These are phyloP conservation scores for Regulus satrapa DNA, from an alignment of 2,113 vertebrate species.

Conservation along the genomic window DNA sequence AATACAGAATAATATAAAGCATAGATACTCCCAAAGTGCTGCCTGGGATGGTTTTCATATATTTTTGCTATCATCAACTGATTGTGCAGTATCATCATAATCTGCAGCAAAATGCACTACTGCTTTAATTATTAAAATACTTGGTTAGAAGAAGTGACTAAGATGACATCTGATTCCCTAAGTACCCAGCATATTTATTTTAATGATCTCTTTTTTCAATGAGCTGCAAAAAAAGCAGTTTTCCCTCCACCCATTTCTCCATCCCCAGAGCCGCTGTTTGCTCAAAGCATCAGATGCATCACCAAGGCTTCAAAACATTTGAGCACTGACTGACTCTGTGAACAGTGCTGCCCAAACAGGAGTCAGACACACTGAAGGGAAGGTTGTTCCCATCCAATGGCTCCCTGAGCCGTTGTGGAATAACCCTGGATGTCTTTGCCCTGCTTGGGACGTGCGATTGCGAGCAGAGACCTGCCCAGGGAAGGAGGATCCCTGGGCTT, in stretches of 20 bases:
- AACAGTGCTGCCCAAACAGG: not conserved
- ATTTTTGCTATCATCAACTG: not conserved
- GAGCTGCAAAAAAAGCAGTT: not conserved
- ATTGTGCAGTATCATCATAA: not conserved
- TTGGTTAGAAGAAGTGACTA: not conserved
- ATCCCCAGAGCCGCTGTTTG: not conserved
- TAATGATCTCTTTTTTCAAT: not conserved
- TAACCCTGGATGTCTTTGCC: not conserved
- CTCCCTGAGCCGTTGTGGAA: not conserved
- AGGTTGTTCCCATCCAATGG: not conserved
- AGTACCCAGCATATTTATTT: not conserved
- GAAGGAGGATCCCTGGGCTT: not conserved
- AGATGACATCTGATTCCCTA: not conserved
- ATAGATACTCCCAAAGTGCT: not conserved
- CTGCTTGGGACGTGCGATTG: accelerated
- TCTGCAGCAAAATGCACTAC: not conserved
- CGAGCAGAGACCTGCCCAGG: not conserved
- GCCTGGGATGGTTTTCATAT: not conserved
- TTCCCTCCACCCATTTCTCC: not conserved
- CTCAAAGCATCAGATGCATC: not conserved
- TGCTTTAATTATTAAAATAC: not conserved
- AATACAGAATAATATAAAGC: not conserved
- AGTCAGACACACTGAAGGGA: not conserved
- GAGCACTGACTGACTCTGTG: not conserved
- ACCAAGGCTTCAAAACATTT: not conserved